Percentiles rank a stretch among this genome's conserved stretches.
Evolutionary conservation across 2,797 vertebrate species (phyloP).

Genomic region (Acridotheres tristis): DNA sequence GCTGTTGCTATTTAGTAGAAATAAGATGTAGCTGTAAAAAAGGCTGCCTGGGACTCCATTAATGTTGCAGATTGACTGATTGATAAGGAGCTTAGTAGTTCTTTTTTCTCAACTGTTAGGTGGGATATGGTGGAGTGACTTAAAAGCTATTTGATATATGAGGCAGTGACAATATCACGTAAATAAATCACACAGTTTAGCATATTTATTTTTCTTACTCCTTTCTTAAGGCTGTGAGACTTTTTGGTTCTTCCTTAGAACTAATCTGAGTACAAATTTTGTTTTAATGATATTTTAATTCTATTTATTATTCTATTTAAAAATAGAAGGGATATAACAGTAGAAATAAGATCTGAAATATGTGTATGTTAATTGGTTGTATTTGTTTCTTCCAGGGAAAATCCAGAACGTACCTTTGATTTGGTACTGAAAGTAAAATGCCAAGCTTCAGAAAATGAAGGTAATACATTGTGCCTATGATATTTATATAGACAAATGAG

Average conservation of each 20-base stretch:
- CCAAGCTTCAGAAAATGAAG: conserved; percentile 88
- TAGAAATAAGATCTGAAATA: background rate
- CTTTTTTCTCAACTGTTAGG: background rate
- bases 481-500: background rate
- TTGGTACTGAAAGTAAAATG: conserved; percentile 93
- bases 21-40: background rate
- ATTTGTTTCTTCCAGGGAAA: conserved; percentile 82
- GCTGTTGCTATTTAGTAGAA: background rate
- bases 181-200: background rate
- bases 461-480: conserved; percentile 64
- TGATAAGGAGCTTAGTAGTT: background rate
- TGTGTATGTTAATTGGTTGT: background rate
- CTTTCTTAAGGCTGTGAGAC: background rate
- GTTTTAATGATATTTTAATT: background rate
- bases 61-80: background rate
- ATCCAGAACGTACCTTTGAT: conserved; percentile 95
- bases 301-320: background rate
- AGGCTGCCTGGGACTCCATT: background rate
- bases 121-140: background rate
- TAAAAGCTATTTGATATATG: background rate
- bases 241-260: background rate
- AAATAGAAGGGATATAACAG: background rate
- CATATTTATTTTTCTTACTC: background rate
- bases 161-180: background rate
- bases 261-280: background rate